Conservation (phyloP, 1,140 invertebrate species). For the Streblospio benedicti region DNA sequence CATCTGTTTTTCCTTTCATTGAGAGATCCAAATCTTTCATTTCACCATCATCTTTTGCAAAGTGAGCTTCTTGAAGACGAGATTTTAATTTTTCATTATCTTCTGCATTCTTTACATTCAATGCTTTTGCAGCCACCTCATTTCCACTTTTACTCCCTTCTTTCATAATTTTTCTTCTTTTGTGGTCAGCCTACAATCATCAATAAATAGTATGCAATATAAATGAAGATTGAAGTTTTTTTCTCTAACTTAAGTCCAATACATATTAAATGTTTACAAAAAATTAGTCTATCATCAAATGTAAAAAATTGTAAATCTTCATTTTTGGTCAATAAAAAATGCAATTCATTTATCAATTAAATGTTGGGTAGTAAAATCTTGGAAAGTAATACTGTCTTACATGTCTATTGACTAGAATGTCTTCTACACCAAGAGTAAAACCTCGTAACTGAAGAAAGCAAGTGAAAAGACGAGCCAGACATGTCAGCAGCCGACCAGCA, state of each 20-base stretch:
- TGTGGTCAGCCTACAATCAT: conserved; percentile 58
- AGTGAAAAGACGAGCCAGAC: conserved; percentile 86
- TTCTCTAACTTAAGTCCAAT: too few species aligned
- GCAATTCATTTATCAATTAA: too few species aligned
- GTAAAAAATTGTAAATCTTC: too few species aligned
- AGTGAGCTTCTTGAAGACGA: conserved; percentile 63
- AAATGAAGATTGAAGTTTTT: too few species aligned
- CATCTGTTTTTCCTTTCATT: conserved; percentile 74
- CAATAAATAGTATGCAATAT: conserved; percentile 7
- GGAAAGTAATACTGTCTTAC: too few species aligned
- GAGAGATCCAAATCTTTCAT: conserved; percentile 71
- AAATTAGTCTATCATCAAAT: too few species aligned
- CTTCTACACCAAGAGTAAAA: conserved; percentile 89
- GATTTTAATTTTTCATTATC: conserved; percentile 32
- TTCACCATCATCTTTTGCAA: conserved; percentile 62
- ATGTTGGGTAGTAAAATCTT: too few species aligned
- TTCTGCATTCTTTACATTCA: conserved; percentile 58
- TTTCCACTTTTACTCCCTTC: conserved; percentile 58
- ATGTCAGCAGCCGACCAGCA: conserved; percentile 72
- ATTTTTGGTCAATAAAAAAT: too few species aligned
- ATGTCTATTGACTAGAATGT: conserved; percentile 72
- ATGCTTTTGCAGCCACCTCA: conserved; percentile 59
- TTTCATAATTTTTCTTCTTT: conserved; percentile 63
- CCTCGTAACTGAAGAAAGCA: conserved; percentile 79
- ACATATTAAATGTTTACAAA: too few species aligned